phyloP scores from a whole-genome alignment of 2,113 vertebrate genomes.

The Cervus canadensis region DNA sequence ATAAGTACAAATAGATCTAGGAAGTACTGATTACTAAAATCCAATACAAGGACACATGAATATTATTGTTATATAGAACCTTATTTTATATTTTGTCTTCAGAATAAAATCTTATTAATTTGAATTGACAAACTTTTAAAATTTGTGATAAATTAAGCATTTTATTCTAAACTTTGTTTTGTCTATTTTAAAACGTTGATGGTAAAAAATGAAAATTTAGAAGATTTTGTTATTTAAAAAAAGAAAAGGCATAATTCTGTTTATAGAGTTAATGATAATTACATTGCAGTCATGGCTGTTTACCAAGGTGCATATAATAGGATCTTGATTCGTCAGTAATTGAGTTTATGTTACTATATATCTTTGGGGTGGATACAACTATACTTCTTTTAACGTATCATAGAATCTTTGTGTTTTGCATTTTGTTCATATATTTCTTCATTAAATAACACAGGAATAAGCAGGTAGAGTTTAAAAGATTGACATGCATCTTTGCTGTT shows the following conservation, averaged over 20 bases:
- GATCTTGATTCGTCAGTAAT: not conserved
- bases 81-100: conserved; percentile 26
- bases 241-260: not conserved
- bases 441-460: not conserved
- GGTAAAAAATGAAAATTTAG: not conserved
- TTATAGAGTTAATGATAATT: not conserved
- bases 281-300: not conserved
- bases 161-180: not conserved
- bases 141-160: not conserved
- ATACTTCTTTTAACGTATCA: not conserved
- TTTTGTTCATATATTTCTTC: not conserved
- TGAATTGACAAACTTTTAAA: not conserved
- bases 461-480: not conserved
- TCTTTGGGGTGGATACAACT: not conserved
- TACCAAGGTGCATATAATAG: not conserved
- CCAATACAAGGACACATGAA: not conserved
- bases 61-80: not conserved
- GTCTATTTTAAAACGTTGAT: not conserved
- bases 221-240: not conserved
- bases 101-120: not conserved
- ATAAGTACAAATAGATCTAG: not conserved
- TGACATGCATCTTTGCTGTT: not conserved
- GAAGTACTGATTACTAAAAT: not conserved
- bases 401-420: not conserved
- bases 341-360: not conserved